These are phyloP conservation scores for Apostichopus japonicus DNA, from an alignment of 35 echinoderm and acorn worm species.

Conservation along the genomic window DNA sequence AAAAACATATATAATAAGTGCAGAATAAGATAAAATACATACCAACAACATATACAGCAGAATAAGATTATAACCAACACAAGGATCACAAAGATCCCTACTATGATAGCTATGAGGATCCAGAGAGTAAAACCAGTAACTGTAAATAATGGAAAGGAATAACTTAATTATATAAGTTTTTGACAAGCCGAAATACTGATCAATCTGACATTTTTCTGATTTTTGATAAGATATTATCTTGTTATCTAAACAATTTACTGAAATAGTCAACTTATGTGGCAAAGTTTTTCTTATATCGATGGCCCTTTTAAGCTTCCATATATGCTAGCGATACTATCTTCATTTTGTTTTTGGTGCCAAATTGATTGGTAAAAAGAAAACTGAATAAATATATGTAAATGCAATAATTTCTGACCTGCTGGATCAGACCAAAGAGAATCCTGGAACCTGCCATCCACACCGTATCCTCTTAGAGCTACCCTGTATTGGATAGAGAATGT, in stretches of 20 bases:
- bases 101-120: not conserved
- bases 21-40: not conserved
- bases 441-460: not conserved
- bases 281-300: too few relatives aligned
- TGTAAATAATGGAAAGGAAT: not conserved
- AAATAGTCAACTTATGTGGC: too few relatives aligned
- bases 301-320: too few relatives aligned
- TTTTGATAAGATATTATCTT: too few relatives aligned
- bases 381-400: too few relatives aligned
- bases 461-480: conserved; percentile 7
- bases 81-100: not conserved
- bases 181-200: too few relatives aligned
- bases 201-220: too few relatives aligned
- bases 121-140: not conserved
- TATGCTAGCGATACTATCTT: too few relatives aligned
- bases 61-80: not conserved
- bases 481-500: not conserved
- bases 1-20: not conserved
- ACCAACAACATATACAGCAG: not conserved
- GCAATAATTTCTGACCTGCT: not conserved
- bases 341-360: too few relatives aligned
- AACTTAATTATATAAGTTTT: not conserved
- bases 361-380: too few relatives aligned
- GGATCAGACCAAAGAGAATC: conserved; percentile 31
- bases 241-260: too few relatives aligned